Base-by-base conservation (phyloP, 2,797 vertebrate species). In the Melanotaenia pygmaea region DNA sequence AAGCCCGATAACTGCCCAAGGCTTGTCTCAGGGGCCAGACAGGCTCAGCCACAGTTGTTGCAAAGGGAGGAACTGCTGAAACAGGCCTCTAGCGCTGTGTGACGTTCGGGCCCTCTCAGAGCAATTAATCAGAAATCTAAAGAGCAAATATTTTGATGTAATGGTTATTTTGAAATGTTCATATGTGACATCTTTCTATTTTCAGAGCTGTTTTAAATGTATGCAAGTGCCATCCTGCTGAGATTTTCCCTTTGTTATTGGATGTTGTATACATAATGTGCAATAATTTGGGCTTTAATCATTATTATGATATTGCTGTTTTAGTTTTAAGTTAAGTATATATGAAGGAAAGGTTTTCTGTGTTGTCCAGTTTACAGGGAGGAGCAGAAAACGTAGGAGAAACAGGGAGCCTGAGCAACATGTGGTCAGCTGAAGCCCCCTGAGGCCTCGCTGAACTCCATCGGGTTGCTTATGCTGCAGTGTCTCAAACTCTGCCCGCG, bases 401-500 rank as follows among this genome's bases (percentile, higher is more conserved):
- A 51, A 67, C 57, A 72, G 26, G 56, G 56, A 81, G 68, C 43
- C 72, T 53, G 26, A 84, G 67, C 35, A 70, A 54, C 54, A 65
- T 59, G 72, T 61, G 88, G 84, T 88, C 86, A 82, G 74, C 80
- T 66, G 70, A 66, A 77, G 67, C 79, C 40, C 72, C 76, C 58
- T 59, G 65, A 68, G 58, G 63, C 70, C 86, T 78, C 76, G 18
- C 30, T 84, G 86, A 83, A 86, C 73, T 62, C 60, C 59, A 60
- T 71, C 83, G 72, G 70, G 72, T 74, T 73, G 74, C 61, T 35
- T 64, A 53, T 54, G 73, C 83, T 65, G 85, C 83, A 74, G 72
- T 68, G 79, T 68, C 73, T 76, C 74, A 3, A 68, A 74, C 76
- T 81, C 90, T 88, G 84, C 90, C 91, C 86, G 89, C 73, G 77